Conservation (phyloP, 2,797 vertebrate genomes). For the Choloepus didactylus region DNA sequence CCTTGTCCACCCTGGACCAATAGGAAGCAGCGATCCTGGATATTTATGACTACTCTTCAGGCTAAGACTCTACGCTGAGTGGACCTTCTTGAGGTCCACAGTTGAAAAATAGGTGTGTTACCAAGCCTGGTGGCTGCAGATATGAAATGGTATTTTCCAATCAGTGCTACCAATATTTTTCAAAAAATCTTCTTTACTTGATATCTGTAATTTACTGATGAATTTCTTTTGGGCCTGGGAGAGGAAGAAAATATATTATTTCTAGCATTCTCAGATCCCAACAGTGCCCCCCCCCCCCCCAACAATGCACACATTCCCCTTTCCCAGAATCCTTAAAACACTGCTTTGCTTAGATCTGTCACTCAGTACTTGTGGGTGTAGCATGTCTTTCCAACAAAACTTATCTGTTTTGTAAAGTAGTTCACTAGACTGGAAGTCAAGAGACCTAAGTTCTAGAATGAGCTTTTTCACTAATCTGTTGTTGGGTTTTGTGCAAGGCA, state of each 20-base stretch:
- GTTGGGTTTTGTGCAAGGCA: background rate
- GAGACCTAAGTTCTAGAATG: background rate
- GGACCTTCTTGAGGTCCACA: background rate
- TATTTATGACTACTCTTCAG: background rate
- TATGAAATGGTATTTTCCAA: background rate
- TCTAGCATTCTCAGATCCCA: background rate
- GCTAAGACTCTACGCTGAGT: background rate
- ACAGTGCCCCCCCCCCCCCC: background rate
- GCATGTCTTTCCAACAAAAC: background rate
- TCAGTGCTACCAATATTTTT: constrained; percentile 1
- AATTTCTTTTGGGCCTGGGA: background rate
- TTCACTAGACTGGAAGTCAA: background rate
- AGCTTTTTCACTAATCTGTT: background rate
- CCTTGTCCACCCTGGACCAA: background rate
- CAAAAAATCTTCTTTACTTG: background rate
- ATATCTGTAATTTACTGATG: background rate
- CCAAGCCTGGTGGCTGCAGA: background rate
- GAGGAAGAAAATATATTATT: background rate
- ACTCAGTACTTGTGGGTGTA: background rate
- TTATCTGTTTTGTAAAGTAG: background rate
- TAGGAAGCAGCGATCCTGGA: background rate
- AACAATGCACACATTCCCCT: background rate
- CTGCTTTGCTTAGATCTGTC: background rate
- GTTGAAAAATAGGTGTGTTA: background rate
- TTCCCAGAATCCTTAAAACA: background rate